These are phyloP conservation scores for Drosophila demipolita DNA, from an alignment of 2,888 invertebrate genomes.

Conservation along the genomic window DNA sequence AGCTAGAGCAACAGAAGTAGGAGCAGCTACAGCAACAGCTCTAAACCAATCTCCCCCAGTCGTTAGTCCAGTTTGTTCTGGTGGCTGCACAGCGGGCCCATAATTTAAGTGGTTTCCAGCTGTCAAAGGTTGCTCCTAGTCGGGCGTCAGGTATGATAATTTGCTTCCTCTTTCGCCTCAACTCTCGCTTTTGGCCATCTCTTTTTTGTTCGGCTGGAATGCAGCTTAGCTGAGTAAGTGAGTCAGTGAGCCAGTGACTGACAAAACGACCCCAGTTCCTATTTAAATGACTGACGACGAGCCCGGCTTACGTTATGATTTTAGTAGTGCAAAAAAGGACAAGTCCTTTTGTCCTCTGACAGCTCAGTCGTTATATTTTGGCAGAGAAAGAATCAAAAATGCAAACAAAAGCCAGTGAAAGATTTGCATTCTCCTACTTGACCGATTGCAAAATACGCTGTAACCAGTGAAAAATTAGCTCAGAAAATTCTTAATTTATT, in stretches of 20 bases:
- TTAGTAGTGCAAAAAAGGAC: constrained; percentile 15
- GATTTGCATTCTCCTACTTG: neutral
- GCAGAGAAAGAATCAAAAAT: constrained; percentile 10
- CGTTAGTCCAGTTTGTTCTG: constrained; percentile 41
- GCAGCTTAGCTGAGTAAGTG: constrained; percentile 61
- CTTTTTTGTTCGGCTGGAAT: constrained; percentile 17
- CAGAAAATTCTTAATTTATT: neutral
- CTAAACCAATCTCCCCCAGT: constrained; percentile 1
- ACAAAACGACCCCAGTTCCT: constrained; percentile 46
- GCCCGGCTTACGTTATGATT: constrained; percentile 51
- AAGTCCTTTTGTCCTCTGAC: constrained; percentile 59
- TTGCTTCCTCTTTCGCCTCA: constrained; percentile 14
- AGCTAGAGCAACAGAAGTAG: constrained; percentile 7
- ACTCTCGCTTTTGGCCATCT: constrained; percentile 10
- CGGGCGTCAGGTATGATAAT: constrained; percentile 56
- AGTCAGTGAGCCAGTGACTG: constrained; percentile 49
- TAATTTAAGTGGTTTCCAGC: constrained; percentile 81
- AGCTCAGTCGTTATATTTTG: constrained; percentile 41
- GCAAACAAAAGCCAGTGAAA: neutral
- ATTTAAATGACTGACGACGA: constrained; percentile 41
- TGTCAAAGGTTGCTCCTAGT: constrained; percentile 69
- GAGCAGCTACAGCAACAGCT: constrained; percentile 5
- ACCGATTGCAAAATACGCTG: neutral
- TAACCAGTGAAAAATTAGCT: neutral
- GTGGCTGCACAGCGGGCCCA: constrained; percentile 68